Evolutionary conservation across 2,113 vertebrate species (phyloP).

Genomic region (Holacanthus passer): DNA sequence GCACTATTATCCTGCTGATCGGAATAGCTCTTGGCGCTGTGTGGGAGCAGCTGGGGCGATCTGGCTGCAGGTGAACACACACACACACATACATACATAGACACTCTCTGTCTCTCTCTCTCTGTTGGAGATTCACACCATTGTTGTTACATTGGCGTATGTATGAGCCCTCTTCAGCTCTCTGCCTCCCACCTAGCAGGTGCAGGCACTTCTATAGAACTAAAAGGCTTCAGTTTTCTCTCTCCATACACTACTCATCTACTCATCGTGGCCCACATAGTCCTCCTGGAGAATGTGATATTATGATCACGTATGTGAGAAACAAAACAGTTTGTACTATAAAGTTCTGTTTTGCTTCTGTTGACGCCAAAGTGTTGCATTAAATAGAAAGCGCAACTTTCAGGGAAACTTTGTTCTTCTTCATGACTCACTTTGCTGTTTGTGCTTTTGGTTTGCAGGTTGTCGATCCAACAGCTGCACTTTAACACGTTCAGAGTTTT

Average conservation of each 20-base stretch:
- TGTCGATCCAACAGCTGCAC: neutral
- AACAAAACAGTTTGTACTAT: constrained; percentile 54
- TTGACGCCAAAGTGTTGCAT: constrained; percentile 18
- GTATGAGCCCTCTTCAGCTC: constrained; percentile 64
- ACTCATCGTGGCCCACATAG: constrained; percentile 50
- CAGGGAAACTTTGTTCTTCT: constrained; percentile 7
- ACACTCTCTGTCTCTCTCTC: constrained; percentile 22
- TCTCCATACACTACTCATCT: constrained; percentile 54
- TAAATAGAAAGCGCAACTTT: constrained; percentile 4
- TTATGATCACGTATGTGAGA: constrained; percentile 37
- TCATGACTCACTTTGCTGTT: constrained; percentile 3
- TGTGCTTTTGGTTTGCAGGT: neutral
- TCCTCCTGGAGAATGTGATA: constrained; percentile 53
- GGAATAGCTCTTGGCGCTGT: constrained; percentile 67
- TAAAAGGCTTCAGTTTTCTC: constrained; percentile 59
- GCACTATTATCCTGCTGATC: constrained; percentile 74
- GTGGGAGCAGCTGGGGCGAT: constrained; percentile 73
- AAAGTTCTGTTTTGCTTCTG: constrained; percentile 31
- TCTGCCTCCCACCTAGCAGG: constrained; percentile 72
- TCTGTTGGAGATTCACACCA: constrained; percentile 48
- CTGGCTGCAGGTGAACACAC: constrained; percentile 47
- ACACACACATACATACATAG: constrained; percentile 7
- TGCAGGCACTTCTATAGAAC: constrained; percentile 74
- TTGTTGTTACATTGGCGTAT: constrained; percentile 58
- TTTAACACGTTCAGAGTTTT: neutral